These are phyloP conservation scores for Ptychochromis oligacanthus DNA, from an alignment of 2,113 vertebrate species.

Conservation along the genomic window DNA sequence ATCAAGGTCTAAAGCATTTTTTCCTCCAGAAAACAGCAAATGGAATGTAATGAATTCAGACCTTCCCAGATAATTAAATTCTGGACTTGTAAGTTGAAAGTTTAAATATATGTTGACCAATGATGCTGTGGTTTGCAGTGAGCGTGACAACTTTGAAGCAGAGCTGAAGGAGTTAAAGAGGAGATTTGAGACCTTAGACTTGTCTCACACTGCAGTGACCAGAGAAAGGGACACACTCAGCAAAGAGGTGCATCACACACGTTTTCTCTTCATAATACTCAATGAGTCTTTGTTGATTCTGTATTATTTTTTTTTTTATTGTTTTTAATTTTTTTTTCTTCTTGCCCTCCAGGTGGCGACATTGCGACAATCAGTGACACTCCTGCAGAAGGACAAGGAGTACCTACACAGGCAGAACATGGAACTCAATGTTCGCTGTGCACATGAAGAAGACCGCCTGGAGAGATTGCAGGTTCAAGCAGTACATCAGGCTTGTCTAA, in stretches of 20 bases:
- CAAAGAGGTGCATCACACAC: conserved; percentile 86
- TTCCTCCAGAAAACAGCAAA: not conserved
- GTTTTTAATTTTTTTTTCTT: not conserved
- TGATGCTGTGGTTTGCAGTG: conserved; percentile 73
- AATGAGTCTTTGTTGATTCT: not conserved
- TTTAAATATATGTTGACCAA: not conserved
- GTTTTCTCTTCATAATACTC: not conserved
- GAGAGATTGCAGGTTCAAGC: conserved; percentile 85
- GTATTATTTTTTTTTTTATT: not conserved
- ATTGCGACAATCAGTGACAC: conserved; percentile 87
- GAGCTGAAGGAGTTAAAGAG: conserved; percentile 87
- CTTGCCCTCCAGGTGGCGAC: conserved; percentile 81
- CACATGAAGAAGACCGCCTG: conserved; percentile 91
- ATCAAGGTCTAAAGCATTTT: not conserved
- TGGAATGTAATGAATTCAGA: not conserved
- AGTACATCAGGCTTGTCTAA: not conserved
- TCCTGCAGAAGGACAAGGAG: conserved; percentile 97
- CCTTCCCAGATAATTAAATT: not conserved
- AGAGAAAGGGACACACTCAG: conserved; percentile 88
- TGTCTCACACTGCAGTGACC: conserved; percentile 79
- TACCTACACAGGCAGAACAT: conserved; percentile 93
- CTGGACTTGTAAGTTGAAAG: not conserved
- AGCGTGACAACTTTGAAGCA: conserved; percentile 88
- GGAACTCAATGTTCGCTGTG: conserved; percentile 92
- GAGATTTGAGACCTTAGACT: conserved; percentile 86